Base-by-base conservation (phyloP, 2,797 vertebrate genomes). In the Coracias cyanogaster region DNA sequence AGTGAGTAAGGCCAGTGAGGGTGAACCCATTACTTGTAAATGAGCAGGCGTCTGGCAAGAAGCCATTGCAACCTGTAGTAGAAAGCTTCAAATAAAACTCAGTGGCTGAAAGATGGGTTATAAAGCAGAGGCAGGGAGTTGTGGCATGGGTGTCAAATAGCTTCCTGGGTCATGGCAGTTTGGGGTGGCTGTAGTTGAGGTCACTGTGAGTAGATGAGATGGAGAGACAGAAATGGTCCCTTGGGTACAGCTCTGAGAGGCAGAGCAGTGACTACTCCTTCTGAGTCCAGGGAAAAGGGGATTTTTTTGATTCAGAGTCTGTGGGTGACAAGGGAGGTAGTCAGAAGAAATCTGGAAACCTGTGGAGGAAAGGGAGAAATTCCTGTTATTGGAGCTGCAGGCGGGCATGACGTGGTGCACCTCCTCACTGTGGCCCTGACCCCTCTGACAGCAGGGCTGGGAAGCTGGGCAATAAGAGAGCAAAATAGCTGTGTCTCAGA, bases 141-240 rank as follows among this genome's bases (percentile, higher is more conserved):
- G 2, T 3, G 5, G 37, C n/a, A 41, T 0, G 2, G 21, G 11
- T 55, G 45, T 55, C 60, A 76, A 80, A 64, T 15, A 31, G 9
- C 31, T 28, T 82, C 9, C 54, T 1, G 2, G 28, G 20, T 16
- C 78, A 61, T 10, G 24, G 70, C 60, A 76, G 58, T 35, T 39
- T 19, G 69, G 55, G 48, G 21, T 11, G 18, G 12, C 72, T 62
- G 45, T 18, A 85, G 43, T 48, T 2, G 1, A 67, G 39, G 37
- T 20, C 3, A 6, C 0, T 0, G 14, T 0, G 2, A 20, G 29
- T 26, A n/a, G n/a, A 58, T 3, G 9, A 62, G 29, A n/a, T n/a
- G n/a, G 26, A 89, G 33, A 41, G 10, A 8, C 7, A 33, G 39
- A 67, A 62, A 28, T 4, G 18, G 31, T 54, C 24, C 35, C 16